Percentiles rank a stretch among this genome's conserved stretches.
Evolutionary conservation across 2,797 vertebrate genomes (phyloP).

Genomic region (Apogon hyalosoma): DNA sequence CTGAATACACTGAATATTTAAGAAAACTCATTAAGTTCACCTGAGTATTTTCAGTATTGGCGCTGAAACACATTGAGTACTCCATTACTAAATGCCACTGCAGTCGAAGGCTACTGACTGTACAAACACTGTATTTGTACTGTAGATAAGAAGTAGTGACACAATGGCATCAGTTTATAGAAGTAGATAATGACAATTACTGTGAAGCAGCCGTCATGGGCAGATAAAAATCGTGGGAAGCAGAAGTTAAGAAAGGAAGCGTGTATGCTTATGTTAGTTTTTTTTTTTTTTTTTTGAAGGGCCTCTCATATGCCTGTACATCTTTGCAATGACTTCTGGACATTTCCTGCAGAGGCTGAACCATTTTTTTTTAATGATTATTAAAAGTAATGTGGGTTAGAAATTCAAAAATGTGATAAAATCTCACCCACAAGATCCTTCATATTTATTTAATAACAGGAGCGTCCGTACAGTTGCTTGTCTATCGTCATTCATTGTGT

Average conservation of each 20-base stretch:
- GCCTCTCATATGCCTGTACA: not conserved
- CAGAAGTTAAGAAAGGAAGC: constrained; percentile 50
- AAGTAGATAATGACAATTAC: constrained; percentile 32
- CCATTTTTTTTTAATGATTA: not conserved
- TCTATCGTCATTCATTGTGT: constrained; percentile 4
- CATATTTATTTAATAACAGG: constrained; percentile 25
- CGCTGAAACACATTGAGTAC: not conserved
- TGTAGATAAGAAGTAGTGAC: constrained; percentile 13
- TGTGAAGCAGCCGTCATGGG: constrained; percentile 17
- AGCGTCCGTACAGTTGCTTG: constrained; percentile 13
- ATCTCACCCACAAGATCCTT: not conserved
- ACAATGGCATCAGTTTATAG: constrained; percentile 36
- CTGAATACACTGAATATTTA: too few relatives aligned
- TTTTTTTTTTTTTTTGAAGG: constrained; percentile 13
- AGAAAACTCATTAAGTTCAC: too few relatives aligned
- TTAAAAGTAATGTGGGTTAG: too few relatives aligned
- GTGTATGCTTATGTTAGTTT: constrained; percentile 3
- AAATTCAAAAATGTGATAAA: too few relatives aligned
- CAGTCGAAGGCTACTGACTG: not conserved
- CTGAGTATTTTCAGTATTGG: too few relatives aligned
- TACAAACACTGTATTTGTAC: constrained; percentile 5
- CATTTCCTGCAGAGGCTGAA: not conserved
- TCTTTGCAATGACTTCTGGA: constrained; percentile 11
- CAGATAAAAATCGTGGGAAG: constrained; percentile 37
- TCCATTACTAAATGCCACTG: not conserved